A percentile compares a stretch with the other conserved stretches of the same genome.
These are phyloP conservation scores for Gymnothorax reevesii DNA, from an alignment of 2,797 vertebrate genomes.

Conservation along the genomic window DNA sequence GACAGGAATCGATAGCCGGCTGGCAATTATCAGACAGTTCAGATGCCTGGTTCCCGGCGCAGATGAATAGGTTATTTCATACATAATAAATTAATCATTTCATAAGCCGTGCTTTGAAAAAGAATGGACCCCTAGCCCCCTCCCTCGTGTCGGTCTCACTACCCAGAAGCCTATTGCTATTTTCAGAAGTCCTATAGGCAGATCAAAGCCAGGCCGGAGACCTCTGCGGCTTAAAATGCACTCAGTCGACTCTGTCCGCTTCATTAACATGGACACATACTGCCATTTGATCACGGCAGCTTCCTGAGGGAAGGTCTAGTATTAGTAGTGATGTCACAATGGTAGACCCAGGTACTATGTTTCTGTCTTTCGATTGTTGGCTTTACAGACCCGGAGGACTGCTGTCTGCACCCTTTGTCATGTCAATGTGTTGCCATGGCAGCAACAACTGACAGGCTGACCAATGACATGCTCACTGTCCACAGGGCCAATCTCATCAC, in stretches of 20 bases:
- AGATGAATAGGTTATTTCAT: slow-evolving; percentile 10
- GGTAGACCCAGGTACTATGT: neutral
- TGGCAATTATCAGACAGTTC: slow-evolving; percentile 2
- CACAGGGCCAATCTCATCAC: neutral
- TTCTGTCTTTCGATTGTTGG: neutral
- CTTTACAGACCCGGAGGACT: neutral
- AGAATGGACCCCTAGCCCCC: neutral
- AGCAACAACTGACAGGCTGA: neutral
- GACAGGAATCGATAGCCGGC: slow-evolving; percentile 1
- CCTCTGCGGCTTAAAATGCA: neutral
- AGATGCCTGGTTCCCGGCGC: neutral
- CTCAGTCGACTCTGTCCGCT: neutral
- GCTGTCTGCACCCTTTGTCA: slow-evolving; percentile 11
- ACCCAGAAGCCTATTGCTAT: neutral
- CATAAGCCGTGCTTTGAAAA: neutral
- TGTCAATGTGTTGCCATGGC: neutral
- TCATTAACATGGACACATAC: neutral
- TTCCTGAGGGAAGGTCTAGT: neutral
- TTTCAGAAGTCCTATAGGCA: neutral
- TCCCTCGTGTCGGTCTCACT: neutral
- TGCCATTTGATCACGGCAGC: neutral
- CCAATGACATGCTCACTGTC: neutral
- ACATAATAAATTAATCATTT: slow-evolving; percentile 4
- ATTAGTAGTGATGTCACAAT: neutral
- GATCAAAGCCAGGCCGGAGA: neutral